phyloP scores from a whole-genome alignment of 2,797 vertebrate genomes.

The Staurois parvus region DNA sequence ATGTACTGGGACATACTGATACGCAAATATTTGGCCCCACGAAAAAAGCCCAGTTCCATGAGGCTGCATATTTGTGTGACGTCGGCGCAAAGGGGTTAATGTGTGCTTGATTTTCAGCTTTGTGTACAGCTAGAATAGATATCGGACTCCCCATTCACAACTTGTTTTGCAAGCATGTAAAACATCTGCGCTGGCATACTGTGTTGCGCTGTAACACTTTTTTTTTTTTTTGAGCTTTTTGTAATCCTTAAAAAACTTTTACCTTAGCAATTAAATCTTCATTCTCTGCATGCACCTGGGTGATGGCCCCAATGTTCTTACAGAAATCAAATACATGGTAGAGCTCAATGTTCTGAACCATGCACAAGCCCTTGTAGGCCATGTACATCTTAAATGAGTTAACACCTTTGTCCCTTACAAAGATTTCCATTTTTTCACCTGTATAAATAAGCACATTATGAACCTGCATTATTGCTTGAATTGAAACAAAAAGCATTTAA shows the following conservation, averaged over 20 bases:
- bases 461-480: background rate
- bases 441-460: conserved; percentile 29
- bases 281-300: conserved; percentile 95
- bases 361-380: conserved; percentile 94
- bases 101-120: too few species aligned
- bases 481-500: background rate
- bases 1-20: too few species aligned
- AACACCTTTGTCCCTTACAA: conserved; percentile 86
- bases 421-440: conserved; percentile 90
- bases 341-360: conserved; percentile 87
- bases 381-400: conserved; percentile 99
- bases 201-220: too few species aligned
- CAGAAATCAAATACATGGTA: conserved; percentile 85
- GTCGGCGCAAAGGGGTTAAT: too few species aligned
- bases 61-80: too few species aligned
- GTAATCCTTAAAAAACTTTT: conserved; percentile 41
- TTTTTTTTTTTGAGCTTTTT: background rate
- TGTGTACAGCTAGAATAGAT: too few species aligned
- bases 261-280: conserved; percentile 96
- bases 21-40: too few species aligned
- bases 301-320: conserved; percentile 88
- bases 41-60: too few species aligned
- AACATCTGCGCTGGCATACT: too few species aligned
- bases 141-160: too few species aligned
- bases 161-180: too few species aligned